Evolutionary conservation across 2,888 invertebrate species (phyloP).

Genomic region (Catocala sponsa): DNA sequence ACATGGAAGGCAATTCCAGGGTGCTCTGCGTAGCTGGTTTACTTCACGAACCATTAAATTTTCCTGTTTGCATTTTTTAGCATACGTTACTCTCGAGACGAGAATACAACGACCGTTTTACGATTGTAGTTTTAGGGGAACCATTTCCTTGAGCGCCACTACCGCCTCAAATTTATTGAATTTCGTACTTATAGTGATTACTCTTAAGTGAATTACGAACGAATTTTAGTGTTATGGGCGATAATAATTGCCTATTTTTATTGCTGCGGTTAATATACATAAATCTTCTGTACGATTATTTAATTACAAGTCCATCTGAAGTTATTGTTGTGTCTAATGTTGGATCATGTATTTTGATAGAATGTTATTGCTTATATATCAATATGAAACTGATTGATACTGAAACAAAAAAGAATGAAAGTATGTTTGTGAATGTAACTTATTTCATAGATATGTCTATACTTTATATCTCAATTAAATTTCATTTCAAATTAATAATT

Average conservation of each 20-base stretch:
- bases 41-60: constrained; percentile 87
- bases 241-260: constrained; percentile 41
- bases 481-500: no score
- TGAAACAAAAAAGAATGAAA: no score
- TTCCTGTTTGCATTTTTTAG: constrained; percentile 88
- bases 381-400: no score
- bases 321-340: no score
- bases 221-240: constrained; percentile 46
- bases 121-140: constrained; percentile 80
- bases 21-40: constrained; percentile 77
- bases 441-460: no score
- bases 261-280: constrained; percentile 26
- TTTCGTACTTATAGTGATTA: constrained; percentile 57
- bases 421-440: no score
- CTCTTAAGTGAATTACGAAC: constrained; percentile 55
- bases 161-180: constrained; percentile 61
- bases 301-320: constrained; percentile 32
- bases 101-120: constrained; percentile 71
- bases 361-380: no score
- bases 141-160: constrained; percentile 54
- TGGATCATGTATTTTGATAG: no score
- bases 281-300: constrained; percentile 34
- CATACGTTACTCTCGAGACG: constrained; percentile 83
- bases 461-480: no score
- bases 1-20: constrained; percentile 77